A percentile compares a stretch with the other conserved stretches of the same genome.
Evolutionary conservation across 92 coral and sea anemone genomes (phyloP).

Genomic region (Zoanthus sociatus): DNA sequence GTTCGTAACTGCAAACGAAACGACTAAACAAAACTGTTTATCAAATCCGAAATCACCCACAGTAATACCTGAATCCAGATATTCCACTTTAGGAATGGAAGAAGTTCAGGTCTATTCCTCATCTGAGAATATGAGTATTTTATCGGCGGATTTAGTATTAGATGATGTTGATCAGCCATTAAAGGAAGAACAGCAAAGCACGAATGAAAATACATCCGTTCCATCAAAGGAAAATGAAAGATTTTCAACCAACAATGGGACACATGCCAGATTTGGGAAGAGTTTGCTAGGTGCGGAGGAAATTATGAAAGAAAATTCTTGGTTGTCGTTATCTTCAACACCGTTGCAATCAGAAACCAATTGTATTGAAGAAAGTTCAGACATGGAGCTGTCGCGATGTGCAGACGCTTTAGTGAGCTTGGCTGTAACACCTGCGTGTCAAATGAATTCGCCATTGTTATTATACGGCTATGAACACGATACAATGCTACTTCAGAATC

Average conservation of each 20-base stretch:
- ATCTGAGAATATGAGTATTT: conserved; percentile 73
- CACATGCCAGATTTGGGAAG: neutral
- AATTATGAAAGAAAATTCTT: neutral
- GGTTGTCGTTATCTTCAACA: neutral
- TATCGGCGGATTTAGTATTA: conserved; percentile 70
- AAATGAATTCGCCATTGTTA: neutral
- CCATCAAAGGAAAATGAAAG: neutral
- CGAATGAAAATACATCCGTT: neutral
- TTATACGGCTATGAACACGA: neutral
- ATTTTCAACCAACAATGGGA: neutral
- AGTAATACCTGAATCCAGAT: neutral
- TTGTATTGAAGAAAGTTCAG: neutral
- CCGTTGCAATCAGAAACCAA: conserved; percentile 3
- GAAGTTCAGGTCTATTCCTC: conserved; percentile 64
- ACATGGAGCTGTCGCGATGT: conserved; percentile 18
- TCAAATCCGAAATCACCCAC: neutral
- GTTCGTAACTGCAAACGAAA: neutral
- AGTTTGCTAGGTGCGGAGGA: neutral
- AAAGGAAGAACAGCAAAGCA: neutral
- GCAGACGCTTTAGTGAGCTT: neutral
- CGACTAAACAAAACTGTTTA: neutral
- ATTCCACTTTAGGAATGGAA: conserved; percentile 1
- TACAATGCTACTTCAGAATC: neutral
- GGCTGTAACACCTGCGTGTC: neutral
- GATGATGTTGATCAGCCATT: conserved; percentile 25